Conservation (phyloP, 2,113 vertebrate species). For the Urocitellus parryii region DNA sequence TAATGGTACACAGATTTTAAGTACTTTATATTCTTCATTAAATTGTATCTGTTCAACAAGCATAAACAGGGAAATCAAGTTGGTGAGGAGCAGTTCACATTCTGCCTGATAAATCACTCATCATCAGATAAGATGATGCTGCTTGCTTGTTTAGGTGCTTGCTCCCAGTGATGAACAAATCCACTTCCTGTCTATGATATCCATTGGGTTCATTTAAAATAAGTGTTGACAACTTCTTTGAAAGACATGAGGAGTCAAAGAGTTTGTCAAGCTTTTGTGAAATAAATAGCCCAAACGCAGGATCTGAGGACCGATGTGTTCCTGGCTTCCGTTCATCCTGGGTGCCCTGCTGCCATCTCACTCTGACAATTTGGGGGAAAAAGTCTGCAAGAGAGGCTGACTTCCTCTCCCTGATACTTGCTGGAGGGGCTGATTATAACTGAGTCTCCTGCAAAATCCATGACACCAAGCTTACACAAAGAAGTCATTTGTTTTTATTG, state of each 20-base stretch:
- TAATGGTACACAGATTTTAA: conserved; percentile 90
- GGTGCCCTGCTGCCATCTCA: conserved; percentile 58
- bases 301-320: conserved; percentile 50
- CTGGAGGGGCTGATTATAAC: conserved; percentile 68
- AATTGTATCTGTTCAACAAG: conserved; percentile 89
- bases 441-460: neutral
- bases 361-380: conserved; percentile 53
- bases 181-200: conserved; percentile 78
- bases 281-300: conserved; percentile 54
- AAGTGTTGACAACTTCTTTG: conserved; percentile 74
- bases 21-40: conserved; percentile 89
- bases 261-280: conserved; percentile 33
- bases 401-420: conserved; percentile 40
- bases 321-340: conserved; percentile 24
- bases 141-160: conserved; percentile 80
- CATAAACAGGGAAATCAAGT: conserved; percentile 87
- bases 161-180: conserved; percentile 82
- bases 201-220: conserved; percentile 82
- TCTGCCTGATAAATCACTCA: conserved; percentile 86
- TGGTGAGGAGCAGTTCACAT: conserved; percentile 80
- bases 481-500: conserved; percentile 75
- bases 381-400: conserved; percentile 25
- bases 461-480: conserved; percentile 38
- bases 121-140: conserved; percentile 82
- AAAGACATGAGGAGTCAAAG: conserved; percentile 62